Evolutionary conservation across 2,888 invertebrate species (phyloP).

Genomic region (Teleiodes luculella): DNA sequence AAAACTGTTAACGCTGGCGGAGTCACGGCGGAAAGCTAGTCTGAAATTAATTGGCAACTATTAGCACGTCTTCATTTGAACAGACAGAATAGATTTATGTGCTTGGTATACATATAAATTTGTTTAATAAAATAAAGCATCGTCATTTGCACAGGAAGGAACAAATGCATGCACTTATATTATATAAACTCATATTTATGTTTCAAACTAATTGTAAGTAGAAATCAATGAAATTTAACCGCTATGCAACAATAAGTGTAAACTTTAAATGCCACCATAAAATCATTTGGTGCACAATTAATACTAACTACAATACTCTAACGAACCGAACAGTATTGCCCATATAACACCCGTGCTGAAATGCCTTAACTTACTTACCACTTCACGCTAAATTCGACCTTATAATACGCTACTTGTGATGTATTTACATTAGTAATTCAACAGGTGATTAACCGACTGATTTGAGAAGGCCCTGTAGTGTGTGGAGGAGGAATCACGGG

Average conservation of each 20-base stretch:
- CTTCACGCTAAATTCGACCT: slow-evolving; percentile 17
- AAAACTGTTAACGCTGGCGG: too few relatives aligned
- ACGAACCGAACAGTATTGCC: slow-evolving; percentile 53
- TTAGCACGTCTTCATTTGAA: too few relatives aligned
- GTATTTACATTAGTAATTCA: slow-evolving; percentile 22
- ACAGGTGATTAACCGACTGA: slow-evolving; percentile 33
- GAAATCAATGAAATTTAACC: not conserved
- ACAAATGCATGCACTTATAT: too few relatives aligned
- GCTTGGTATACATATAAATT: too few relatives aligned
- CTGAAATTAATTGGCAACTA: too few relatives aligned
- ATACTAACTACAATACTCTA: slow-evolving; percentile 44
- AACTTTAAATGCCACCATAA: slow-evolving; percentile 9
- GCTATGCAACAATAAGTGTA: not conserved
- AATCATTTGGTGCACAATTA: slow-evolving; percentile 32
- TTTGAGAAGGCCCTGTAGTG: slow-evolving; percentile 26
- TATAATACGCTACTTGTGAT: slow-evolving; percentile 16
- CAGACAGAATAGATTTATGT: too few relatives aligned
- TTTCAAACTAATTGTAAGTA: too few relatives aligned
- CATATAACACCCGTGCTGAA: slow-evolving; percentile 28
- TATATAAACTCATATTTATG: too few relatives aligned
- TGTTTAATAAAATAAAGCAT: too few relatives aligned
- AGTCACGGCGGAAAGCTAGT: too few relatives aligned
- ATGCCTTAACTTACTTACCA: slow-evolving; percentile 27
- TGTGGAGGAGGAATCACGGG: slow-evolving; percentile 50
- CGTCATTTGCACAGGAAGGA: too few relatives aligned